phyloP scores from a whole-genome alignment of 2,888 invertebrate species.

The Philopedon plagiatum region DNA sequence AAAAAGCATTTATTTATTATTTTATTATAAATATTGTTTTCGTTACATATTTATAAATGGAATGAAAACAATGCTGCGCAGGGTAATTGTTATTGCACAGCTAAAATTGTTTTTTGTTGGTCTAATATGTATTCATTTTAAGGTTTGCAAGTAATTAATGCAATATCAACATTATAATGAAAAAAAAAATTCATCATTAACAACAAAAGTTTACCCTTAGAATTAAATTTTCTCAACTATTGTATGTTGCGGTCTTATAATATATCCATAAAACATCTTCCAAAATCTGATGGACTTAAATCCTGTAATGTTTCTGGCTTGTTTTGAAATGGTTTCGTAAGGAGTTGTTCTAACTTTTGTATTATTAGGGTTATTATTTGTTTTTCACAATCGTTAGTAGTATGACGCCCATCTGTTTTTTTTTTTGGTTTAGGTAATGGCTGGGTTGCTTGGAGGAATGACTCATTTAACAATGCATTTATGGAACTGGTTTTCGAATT shows the following conservation, averaged over 20 bases:
- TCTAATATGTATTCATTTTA: not conserved
- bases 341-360: too few species aligned
- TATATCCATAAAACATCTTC: too few species aligned
- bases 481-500: slow-evolving; percentile 82
- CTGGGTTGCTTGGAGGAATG: slow-evolving; percentile 84
- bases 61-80: not conserved
- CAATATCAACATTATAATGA: too few species aligned
- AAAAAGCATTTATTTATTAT: not conserved
- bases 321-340: too few species aligned
- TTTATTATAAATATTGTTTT: not conserved
- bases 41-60: not conserved
- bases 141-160: not conserved
- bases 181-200: too few species aligned
- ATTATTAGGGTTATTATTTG: too few species aligned
- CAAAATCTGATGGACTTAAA: too few species aligned
- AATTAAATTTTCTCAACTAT: too few species aligned
- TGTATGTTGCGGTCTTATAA: too few species aligned
- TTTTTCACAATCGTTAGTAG: not conserved
- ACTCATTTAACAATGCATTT: slow-evolving; percentile 70
- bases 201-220: too few species aligned
- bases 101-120: slow-evolving; percentile 30
- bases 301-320: too few species aligned
- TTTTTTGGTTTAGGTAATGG: slow-evolving; percentile 74
- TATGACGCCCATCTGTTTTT: too few species aligned
- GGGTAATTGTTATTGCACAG: not conserved